Evolutionary conservation across 2,113 vertebrate species (phyloP), one percentile per base, ranked within the genome.

Genomic region (Dascyllus trimaculatus): DNA sequence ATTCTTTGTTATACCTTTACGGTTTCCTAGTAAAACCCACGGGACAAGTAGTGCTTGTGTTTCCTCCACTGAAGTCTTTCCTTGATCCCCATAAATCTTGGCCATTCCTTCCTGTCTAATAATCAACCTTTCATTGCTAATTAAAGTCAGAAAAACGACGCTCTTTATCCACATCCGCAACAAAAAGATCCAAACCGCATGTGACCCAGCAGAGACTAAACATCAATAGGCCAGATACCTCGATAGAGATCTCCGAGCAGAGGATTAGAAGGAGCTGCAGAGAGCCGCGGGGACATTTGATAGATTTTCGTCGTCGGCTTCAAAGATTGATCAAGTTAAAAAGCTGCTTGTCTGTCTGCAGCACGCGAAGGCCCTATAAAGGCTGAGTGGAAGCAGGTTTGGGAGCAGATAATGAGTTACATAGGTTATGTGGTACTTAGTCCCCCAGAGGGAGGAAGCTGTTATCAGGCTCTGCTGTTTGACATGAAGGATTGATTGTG

Each of bases 371-470:
- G 67, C 26, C 75, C 79, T 76, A 74, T 88, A 86, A 81, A 89
- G 82, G 67, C 58, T 90, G 89, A 95, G 89, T 93, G 87, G 85
- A 94, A 93, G 89, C 93, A 94, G 92, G 88, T 92, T 90, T 81
- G 65, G 58, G 74, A 76, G 80, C 76, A 90, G 86, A 91, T 94
- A 84, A 93, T 92, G 87, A 90, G 81, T 91, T 91, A 87, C 88
- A 91, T 85, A 84, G 89, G 86, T 91, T 85, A 71, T 80, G 84
- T 74, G 80, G 86, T 63, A 74, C 90, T 91, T 89, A 62, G 67
- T 85, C 65, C 67, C 32, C 64, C 40, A 66, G 61, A 82, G 72
- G 69, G 65, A 89, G 90, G 86, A 92, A 88, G 86, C 83, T 17
- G 69, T 88, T 91, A 85, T 89, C 54, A 49, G 59, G 74, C 76